Evolutionary conservation across 2,888 invertebrate species (phyloP).

Genomic region (Amphipyra berbera): DNA sequence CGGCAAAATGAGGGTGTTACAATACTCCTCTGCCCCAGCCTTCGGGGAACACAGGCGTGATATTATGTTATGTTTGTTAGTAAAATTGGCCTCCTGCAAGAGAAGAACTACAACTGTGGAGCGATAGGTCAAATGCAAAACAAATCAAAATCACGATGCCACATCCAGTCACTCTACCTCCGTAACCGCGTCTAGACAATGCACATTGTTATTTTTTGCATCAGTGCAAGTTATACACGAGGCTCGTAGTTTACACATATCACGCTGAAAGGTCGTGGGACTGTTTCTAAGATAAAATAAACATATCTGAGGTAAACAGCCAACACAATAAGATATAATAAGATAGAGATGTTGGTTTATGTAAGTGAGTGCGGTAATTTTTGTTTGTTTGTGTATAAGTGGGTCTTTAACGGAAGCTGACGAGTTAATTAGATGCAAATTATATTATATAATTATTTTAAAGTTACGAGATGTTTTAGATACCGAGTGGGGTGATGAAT

Average conservation of each 20-base stretch:
- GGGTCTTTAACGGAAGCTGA: too few species aligned
- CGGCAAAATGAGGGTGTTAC: too few species aligned
- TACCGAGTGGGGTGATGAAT: too few species aligned
- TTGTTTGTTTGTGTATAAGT: not conserved
- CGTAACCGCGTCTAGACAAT: conserved; percentile 61
- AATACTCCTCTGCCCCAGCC: too few species aligned
- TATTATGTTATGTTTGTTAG: too few species aligned
- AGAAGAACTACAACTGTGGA: too few species aligned
- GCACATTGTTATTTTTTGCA: conserved; percentile 70
- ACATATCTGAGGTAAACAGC: conserved; percentile 15
- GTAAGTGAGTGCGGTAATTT: conserved; percentile 19
- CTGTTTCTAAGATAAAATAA: conserved; percentile 6
- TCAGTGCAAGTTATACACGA: conserved; percentile 39
- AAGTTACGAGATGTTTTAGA: too few species aligned
- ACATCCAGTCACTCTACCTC: conserved; percentile 50
- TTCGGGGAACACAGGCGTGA: too few species aligned
- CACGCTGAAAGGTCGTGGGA: conserved; percentile 56
- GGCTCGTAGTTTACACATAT: conserved; percentile 21
- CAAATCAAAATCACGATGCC: conserved; percentile 13
- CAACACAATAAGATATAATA: conserved; percentile 19
- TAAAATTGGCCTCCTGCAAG: too few species aligned
- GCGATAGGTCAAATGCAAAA: too few species aligned
- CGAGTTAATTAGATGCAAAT: not conserved
- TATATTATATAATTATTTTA: not conserved
- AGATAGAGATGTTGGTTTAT: conserved; percentile 25